Evolutionary conservation across 2,113 vertebrate species (phyloP).

Genomic region (Tachycineta bicolor): DNA sequence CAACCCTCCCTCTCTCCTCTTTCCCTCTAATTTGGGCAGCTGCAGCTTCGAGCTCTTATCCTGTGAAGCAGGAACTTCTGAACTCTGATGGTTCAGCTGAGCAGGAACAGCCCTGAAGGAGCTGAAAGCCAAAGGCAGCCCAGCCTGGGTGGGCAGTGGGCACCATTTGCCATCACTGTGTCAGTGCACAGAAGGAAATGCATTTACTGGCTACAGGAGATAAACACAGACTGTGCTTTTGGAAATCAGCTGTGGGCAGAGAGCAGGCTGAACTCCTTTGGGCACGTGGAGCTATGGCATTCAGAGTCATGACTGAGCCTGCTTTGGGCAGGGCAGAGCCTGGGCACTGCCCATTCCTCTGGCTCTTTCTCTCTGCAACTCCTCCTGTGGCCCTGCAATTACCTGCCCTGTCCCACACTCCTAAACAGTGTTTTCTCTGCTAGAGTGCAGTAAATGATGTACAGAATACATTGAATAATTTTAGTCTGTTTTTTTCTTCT

Average conservation of each 20-base stretch:
- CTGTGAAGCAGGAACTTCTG: background rate
- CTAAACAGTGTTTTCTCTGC: background rate
- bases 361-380: background rate
- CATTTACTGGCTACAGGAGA: background rate
- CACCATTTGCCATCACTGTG: background rate
- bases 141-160: background rate
- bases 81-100: background rate
- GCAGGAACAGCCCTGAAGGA: background rate
- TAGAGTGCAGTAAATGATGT: background rate
- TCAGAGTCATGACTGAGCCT: background rate
- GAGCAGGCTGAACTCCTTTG: background rate
- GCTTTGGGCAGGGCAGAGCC: background rate
- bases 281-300: background rate
- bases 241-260: background rate
- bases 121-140: background rate
- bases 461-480: background rate
- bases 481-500: background rate
- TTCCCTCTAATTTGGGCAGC: background rate
- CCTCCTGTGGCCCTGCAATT: background rate
- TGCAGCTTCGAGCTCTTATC: background rate
- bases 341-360: fast-evolving
- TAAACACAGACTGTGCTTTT: background rate
- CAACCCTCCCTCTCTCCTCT: background rate
- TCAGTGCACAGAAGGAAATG: background rate
- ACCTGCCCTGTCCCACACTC: background rate